Conservation (phyloP, 2,113 vertebrate species). For the Chamaea fasciata region DNA sequence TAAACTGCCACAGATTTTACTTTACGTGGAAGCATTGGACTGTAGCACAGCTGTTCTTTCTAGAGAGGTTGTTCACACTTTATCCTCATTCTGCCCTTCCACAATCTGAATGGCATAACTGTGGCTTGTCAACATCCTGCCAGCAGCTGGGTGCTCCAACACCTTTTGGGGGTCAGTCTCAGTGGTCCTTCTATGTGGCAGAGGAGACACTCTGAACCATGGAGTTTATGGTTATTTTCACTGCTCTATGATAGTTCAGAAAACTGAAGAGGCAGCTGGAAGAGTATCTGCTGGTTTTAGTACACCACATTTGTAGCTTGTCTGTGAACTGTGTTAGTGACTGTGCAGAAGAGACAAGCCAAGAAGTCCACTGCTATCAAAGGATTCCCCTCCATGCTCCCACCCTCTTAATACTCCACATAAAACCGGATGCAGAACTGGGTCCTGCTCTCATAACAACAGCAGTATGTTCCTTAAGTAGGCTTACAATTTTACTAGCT, state of each 20-base stretch:
- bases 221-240: not conserved
- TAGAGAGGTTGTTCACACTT: not conserved
- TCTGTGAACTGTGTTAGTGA: not conserved
- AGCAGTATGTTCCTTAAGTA: not conserved
- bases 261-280: not conserved
- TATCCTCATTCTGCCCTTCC: not conserved
- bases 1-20: slow-evolving; percentile 1
- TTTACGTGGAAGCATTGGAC: not conserved
- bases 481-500: not conserved
- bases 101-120: not conserved
- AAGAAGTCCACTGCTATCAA: not conserved
- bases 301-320: accelerated
- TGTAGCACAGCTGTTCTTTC: slow-evolving; percentile 33
- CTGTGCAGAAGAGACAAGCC: not conserved
- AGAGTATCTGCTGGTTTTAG: not conserved
- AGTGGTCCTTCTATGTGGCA: not conserved
- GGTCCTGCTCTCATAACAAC: not conserved
- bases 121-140: not conserved
- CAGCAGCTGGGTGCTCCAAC: not conserved
- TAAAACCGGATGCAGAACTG: not conserved
- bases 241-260: not conserved
- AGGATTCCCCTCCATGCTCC: not conserved
- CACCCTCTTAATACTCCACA: not conserved
- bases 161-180: not conserved
- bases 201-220: not conserved